phyloP scores from a whole-genome alignment of 2,797 vertebrate species.

The Pseudochaenichthys georgianus region DNA sequence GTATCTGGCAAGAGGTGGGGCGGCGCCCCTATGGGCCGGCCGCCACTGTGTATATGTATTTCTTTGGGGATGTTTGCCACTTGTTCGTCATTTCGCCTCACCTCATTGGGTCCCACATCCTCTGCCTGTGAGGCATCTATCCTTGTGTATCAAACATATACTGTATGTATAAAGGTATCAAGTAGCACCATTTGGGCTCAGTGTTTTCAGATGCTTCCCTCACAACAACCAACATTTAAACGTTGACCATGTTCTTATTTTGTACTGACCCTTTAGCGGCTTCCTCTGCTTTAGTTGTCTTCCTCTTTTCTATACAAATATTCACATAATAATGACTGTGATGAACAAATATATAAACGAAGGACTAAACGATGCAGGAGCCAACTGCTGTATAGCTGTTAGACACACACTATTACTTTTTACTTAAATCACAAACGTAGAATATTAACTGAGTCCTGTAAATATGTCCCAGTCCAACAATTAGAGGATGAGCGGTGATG shows the following conservation, averaged over 20 bases:
- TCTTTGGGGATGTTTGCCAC: neutral
- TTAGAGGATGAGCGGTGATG: neutral
- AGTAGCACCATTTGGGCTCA: neutral
- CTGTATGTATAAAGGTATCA: neutral
- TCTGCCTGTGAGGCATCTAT: neutral
- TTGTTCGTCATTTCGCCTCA: neutral
- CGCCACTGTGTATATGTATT: neutral
- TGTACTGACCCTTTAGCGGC: no score
- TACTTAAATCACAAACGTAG: neutral
- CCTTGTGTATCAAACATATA: neutral
- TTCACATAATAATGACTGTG: neutral
- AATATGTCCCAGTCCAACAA: neutral
- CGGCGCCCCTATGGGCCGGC: no score
- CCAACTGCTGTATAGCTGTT: neutral
- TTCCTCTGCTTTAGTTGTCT: neutral
- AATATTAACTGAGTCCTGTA: neutral
- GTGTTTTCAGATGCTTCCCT: neutral
- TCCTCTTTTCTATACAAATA: neutral
- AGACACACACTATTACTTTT: neutral
- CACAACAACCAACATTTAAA: constrained; percentile 3
- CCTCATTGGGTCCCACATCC: neutral
- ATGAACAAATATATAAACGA: neutral
- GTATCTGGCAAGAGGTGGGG: no score
- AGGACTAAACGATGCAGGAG: neutral
- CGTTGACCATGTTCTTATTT: no score